Percentiles rank a stretch among this genome's conserved stretches.
Conservation (phyloP, 2,797 vertebrate species). For the Falco cherrug region DNA sequence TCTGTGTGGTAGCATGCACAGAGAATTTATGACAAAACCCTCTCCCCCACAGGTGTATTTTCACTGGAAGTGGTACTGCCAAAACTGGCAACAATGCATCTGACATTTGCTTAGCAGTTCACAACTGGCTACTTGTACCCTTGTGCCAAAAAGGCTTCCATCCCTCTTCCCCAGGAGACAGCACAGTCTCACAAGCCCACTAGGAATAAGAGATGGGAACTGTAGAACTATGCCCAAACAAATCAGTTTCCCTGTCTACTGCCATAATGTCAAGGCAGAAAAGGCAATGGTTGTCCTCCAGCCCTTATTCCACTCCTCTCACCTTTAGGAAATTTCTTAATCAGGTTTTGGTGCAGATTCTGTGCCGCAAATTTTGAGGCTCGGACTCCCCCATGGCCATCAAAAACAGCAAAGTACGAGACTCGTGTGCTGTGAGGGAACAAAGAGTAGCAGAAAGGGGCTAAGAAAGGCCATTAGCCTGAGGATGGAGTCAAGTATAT, state of each 20-base stretch:
- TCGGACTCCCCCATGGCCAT: slow-evolving; percentile 91
- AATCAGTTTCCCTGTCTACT: not conserved
- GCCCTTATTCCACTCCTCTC: not conserved
- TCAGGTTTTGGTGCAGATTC: slow-evolving; percentile 89
- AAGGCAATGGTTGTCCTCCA: not conserved
- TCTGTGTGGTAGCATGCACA: accelerated
- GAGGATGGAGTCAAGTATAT: not conserved
- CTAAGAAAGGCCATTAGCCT: not conserved
- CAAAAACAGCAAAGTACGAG: slow-evolving; percentile 95
- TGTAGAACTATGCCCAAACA: not conserved
- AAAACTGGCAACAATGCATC: not conserved
- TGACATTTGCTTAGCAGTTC: not conserved
- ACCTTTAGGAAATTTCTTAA: slow-evolving; percentile 92
- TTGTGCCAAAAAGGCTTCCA: not conserved
- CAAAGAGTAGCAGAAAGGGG: not conserved
- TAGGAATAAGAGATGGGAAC: not conserved
- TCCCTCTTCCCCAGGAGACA: not conserved
- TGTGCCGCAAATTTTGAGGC: slow-evolving; percentile 92
- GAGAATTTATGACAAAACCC: not conserved
- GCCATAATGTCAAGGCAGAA: not conserved
- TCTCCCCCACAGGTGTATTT: not conserved
- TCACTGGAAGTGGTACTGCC: not conserved
- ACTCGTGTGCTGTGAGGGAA: slow-evolving; percentile 80
- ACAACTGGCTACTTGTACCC: not conserved
- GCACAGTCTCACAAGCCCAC: not conserved